Evolutionary conservation across 2,113 vertebrate genomes (phyloP).

Genomic region (Melanotaenia duboulayi): DNA sequence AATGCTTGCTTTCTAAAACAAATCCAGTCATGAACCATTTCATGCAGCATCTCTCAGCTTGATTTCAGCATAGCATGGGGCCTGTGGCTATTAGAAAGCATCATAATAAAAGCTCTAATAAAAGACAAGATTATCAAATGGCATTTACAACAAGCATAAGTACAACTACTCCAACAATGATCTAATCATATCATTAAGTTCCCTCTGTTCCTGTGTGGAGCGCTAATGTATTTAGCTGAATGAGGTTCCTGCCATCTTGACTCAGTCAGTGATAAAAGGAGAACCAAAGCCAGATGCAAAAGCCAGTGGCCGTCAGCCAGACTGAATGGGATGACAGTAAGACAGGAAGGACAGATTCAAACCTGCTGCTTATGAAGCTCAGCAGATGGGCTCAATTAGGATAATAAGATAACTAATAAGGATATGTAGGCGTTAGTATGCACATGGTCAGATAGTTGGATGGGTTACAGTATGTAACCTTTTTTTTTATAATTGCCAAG

Average conservation of each 20-base stretch:
- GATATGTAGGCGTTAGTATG: constrained; percentile 2
- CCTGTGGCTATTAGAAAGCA: constrained; percentile 1
- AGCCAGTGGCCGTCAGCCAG: constrained; percentile 35
- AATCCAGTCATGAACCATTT: not conserved
- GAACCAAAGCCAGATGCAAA: constrained; percentile 16
- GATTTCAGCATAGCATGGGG: not conserved
- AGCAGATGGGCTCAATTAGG: constrained; percentile 40
- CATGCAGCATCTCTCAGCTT: not conserved
- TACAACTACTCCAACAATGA: constrained; percentile 11
- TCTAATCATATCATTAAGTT: constrained; percentile 62
- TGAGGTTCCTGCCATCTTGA: constrained; percentile 50
- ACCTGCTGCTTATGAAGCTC: constrained; percentile 22
- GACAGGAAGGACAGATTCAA: constrained; percentile 39
- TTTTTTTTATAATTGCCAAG: not conserved
- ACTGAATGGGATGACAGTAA: constrained; percentile 18
- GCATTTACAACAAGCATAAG: not conserved
- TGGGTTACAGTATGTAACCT: not conserved
- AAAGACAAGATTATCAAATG: constrained; percentile 23
- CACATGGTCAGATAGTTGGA: not conserved
- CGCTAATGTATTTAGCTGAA: constrained; percentile 73
- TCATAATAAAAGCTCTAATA: constrained; percentile 4
- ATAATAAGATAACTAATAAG: not conserved
- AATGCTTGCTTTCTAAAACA: constrained; percentile 3
- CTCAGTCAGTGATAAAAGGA: constrained; percentile 38
- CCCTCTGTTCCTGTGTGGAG: constrained; percentile 49